These are phyloP conservation scores for Tapirus terrestris DNA, from an alignment of 2,113 vertebrate species.

Conservation along the genomic window DNA sequence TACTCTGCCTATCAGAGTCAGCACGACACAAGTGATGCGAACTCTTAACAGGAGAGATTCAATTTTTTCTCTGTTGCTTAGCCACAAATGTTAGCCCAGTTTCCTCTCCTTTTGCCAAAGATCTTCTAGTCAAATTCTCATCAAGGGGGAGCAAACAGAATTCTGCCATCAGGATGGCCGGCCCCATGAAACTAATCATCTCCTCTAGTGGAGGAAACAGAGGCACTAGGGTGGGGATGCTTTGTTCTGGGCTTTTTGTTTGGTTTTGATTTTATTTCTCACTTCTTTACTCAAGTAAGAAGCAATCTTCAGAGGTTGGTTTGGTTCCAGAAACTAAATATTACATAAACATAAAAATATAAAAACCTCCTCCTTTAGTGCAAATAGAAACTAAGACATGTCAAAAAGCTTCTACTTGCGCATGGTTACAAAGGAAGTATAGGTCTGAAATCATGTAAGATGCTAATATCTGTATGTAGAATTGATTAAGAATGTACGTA, in stretches of 20 bases:
- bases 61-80: neutral
- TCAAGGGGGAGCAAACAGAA: neutral
- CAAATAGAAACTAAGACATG: slow-evolving; percentile 2
- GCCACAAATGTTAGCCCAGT: neutral
- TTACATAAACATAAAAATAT: slow-evolving; percentile 16
- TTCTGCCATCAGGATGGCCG: neutral
- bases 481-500: neutral
- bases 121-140: slow-evolving; percentile 12
- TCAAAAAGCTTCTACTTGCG: neutral
- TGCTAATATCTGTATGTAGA: neutral
- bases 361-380: neutral
- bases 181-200: slow-evolving; percentile 15
- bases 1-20: neutral
- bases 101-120: slow-evolving; percentile 10
- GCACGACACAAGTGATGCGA: neutral
- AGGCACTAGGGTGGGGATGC: neutral
- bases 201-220: slow-evolving; percentile 37
- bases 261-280: slow-evolving; percentile 52
- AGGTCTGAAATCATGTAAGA: neutral
- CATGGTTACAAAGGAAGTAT: neutral
- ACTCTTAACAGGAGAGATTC: neutral
- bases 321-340: slow-evolving; percentile 17
- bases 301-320: neutral
- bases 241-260: slow-evolving; percentile 44
- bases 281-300: slow-evolving; percentile 22